These are phyloP conservation scores for Bellardia bayeri DNA, from an alignment of 2,888 invertebrate genomes.

Conservation along the genomic window DNA sequence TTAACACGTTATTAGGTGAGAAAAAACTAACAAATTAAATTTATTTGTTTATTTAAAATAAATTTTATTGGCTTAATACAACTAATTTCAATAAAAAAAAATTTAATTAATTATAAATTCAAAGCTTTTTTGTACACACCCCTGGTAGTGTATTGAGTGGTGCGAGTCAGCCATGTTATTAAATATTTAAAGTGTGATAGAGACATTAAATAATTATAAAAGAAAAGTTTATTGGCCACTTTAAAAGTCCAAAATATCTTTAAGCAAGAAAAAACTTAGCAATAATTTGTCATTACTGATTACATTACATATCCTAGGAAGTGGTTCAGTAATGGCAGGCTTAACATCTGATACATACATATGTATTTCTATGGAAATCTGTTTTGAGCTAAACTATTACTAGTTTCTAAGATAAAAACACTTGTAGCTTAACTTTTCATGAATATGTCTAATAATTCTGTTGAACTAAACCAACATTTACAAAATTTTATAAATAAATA, in stretches of 20 bases:
- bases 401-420: too few relatives aligned
- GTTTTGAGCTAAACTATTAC: too few relatives aligned
- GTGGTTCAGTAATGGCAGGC: too few relatives aligned
- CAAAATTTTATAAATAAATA: neutral
- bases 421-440: neutral
- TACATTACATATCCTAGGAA: too few relatives aligned
- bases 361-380: too few relatives aligned
- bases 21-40: neutral
- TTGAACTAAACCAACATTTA: neutral
- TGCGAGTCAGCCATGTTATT: neutral
- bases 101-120: neutral
- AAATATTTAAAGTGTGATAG: neutral
- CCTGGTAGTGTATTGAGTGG: neutral
- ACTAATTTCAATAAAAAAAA: too few relatives aligned
- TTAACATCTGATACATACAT: too few relatives aligned
- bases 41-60: conserved; percentile 4
- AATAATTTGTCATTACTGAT: too few relatives aligned
- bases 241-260: too few relatives aligned
- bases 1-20: neutral
- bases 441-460: neutral
- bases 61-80: neutral
- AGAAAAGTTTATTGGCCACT: neutral
- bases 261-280: too few relatives aligned
- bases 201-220: neutral
- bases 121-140: neutral